phyloP scores from a whole-genome alignment of 2,113 vertebrate genomes.

The Pseudonaja textilis region DNA sequence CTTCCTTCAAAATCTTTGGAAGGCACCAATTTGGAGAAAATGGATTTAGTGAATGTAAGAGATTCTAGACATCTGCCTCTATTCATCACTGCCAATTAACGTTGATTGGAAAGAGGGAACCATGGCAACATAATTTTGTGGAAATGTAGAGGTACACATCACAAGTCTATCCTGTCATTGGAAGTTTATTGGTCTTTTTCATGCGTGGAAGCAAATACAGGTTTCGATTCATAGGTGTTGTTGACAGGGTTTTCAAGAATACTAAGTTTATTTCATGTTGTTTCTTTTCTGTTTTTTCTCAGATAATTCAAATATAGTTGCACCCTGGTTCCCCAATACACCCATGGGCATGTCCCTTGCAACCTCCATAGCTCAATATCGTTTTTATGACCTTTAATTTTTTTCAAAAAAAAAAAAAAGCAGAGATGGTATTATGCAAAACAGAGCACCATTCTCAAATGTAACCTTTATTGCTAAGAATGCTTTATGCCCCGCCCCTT shows the following conservation, averaged over 20 bases:
- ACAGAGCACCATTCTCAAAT: not conserved
- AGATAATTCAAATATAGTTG: not conserved
- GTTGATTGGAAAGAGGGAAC: not conserved
- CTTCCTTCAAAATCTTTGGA: not conserved
- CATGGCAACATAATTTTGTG: not conserved
- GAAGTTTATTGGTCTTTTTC: not conserved
- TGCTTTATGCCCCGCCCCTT: not conserved
- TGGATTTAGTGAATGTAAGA: not conserved
- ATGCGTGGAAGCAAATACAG: not conserved
- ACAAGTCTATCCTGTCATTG: not conserved
- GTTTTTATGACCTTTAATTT: not conserved
- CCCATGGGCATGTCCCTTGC: not conserved
- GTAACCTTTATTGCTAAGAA: not conserved
- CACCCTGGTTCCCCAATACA: not conserved
- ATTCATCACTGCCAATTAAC: not conserved
- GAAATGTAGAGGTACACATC: not conserved
- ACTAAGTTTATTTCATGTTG: not conserved
- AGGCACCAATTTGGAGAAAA: not conserved
- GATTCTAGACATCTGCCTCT: not conserved
- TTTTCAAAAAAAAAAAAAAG: not conserved
- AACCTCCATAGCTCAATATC: not conserved
- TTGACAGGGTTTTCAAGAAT: not conserved
- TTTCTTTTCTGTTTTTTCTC: not conserved
- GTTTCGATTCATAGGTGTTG: not conserved
- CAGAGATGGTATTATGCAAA: not conserved